Base-by-base conservation (phyloP, 1,140 invertebrate genomes). In the Aphelenchoides avenae region DNA sequence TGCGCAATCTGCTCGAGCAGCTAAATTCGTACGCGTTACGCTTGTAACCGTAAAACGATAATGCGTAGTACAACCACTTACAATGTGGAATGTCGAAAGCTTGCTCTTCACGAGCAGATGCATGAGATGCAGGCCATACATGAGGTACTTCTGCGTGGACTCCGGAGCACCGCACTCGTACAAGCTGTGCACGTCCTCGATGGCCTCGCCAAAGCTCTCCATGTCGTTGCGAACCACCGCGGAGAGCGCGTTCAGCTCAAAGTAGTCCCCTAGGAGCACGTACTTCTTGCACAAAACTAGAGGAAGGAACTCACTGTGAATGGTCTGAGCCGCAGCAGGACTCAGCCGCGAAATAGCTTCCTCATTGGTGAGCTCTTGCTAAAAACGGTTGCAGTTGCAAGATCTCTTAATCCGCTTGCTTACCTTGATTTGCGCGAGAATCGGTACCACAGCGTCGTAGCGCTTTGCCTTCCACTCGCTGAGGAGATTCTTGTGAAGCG, bases 61-160 rank as follows among this genome's bases (percentile, higher is more conserved):
- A 22, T 53, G 27, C 27, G 7, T 11, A 1, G 26, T 36, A 15
- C 13, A 11, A 11, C 11, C 13, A 73, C 76, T 78, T 75, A 83
- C 82, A 5, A 92, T 98, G 75, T 98, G 94, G 80, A 99, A 99
- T 78, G 98, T 94, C 1, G 92, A 93, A 0, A 99, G 87, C 75
- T 90, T 82, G 78, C 97, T 97, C 80, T 93, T 89, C 4, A 92
- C 90, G 0, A 98, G 78, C n/a, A 99, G 80, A 79, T 91, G 93
- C 24, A 99, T 80, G 3, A 99, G 81, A 81, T 98, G 95, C 20
- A 99, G 80, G 0, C 94, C 94, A 22, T 97, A 80, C 2, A 98
- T 81, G 77, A 97, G 89, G 80, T 92, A 93, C 80, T 92, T 94
- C 73, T 87, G 93, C 1, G 89, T 83, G 2, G 93, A 97, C 29